phyloP scores from a whole-genome alignment of 2,113 vertebrate species.

The Carassius auratus region DNA sequence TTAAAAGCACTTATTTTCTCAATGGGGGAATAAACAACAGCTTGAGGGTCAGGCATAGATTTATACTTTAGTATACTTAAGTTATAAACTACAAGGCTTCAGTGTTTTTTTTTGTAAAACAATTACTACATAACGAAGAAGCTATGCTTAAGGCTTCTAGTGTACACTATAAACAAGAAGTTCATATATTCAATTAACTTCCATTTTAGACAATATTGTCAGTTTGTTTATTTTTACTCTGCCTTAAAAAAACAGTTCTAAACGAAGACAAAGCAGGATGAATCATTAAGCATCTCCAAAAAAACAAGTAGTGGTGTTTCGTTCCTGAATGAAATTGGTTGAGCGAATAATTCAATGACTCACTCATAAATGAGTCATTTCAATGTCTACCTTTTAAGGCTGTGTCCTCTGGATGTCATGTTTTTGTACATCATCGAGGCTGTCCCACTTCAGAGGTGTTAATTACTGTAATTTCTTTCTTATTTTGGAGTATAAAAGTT shows the following conservation, averaged over 20 bases:
- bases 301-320: not conserved
- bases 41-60: not conserved
- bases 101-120: not conserved
- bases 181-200: not conserved
- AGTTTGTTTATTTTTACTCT: not conserved
- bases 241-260: not conserved
- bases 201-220: not conserved
- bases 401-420: not conserved
- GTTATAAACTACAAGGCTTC: not conserved
- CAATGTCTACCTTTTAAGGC: not conserved
- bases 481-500: too few species aligned
- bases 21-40: not conserved
- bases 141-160: not conserved
- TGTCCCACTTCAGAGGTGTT: not conserved
- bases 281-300: not conserved
- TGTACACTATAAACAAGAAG: not conserved
- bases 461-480: not conserved
- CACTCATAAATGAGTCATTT: not conserved
- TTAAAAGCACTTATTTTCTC: constrained; percentile 25
- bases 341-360: constrained; percentile 15
- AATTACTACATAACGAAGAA: not conserved
- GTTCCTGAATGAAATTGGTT: not conserved
- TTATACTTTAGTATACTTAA: not conserved
- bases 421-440: not conserved
- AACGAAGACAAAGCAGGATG: not conserved